These are phyloP conservation scores for Equus quagga DNA, from an alignment of 2,113 vertebrate genomes.

Conservation along the genomic window DNA sequence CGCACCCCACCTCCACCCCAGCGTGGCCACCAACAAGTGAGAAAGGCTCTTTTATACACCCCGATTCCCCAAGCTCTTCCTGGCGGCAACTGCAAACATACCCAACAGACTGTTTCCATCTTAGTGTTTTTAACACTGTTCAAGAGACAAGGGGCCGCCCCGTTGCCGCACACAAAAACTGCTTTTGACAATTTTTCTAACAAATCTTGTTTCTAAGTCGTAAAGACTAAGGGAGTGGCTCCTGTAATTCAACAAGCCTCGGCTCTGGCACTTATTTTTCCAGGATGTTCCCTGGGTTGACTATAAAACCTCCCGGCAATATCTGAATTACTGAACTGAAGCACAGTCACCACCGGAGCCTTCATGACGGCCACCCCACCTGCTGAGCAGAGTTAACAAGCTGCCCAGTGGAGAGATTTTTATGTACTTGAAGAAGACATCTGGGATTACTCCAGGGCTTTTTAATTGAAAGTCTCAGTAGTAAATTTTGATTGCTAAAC, in stretches of 20 bases:
- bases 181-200: neutral
- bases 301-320: neutral
- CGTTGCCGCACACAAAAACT: neutral
- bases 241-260: neutral
- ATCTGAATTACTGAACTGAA: neutral
- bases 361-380: neutral
- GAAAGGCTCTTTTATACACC: no score
- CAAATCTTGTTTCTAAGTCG: neutral
- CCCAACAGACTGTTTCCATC: neutral
- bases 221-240: neutral
- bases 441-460: neutral
- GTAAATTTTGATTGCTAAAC: neutral
- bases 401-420: neutral
- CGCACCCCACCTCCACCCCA: fast-evolving
- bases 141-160: neutral
- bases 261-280: neutral
- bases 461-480: neutral
- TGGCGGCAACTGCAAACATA: neutral
- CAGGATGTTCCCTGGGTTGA: neutral
- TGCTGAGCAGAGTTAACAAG: neutral
- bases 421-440: neutral
- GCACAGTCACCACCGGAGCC: fast-evolving
- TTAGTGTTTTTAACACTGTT: neutral
- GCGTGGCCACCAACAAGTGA: neutral
- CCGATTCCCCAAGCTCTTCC: neutral